phyloP scores from a whole-genome alignment of 2,888 invertebrate species.

The Tiliacea citrago region DNA sequence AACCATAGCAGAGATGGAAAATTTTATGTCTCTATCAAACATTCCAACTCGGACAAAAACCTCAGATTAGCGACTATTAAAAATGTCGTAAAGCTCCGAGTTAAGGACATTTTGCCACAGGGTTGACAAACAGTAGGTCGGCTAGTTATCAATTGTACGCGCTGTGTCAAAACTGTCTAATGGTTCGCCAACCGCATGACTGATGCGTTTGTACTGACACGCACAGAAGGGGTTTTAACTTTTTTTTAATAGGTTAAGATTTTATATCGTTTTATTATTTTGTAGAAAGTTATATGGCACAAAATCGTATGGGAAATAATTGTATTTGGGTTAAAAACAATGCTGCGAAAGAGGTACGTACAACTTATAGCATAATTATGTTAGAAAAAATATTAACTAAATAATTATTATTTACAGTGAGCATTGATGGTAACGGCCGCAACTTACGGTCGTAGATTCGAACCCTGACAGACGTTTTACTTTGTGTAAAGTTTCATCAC shows the following conservation, averaged over 20 bases:
- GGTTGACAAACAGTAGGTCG: slow-evolving; percentile 41
- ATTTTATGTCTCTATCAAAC: background rate
- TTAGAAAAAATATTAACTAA: too few relatives aligned
- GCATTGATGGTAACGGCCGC: too few relatives aligned
- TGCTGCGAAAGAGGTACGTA: accelerated
- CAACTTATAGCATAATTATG: background rate
- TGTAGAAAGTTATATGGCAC: background rate
- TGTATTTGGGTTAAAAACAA: background rate
- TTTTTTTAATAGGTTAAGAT: background rate
- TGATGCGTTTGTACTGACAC: slow-evolving; percentile 36
- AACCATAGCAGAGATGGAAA: background rate
- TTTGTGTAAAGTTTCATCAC: too few relatives aligned
- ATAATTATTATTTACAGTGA: too few relatives aligned
- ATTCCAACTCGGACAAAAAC: slow-evolving; percentile 22
- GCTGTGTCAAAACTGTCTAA: slow-evolving; percentile 59
- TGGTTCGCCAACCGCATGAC: slow-evolving; percentile 46
- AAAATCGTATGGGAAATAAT: background rate
- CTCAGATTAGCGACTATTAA: slow-evolving; percentile 37
- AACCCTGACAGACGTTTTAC: too few relatives aligned
- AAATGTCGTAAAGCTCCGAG: slow-evolving; percentile 27
- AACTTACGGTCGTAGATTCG: too few relatives aligned
- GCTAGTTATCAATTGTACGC: slow-evolving; percentile 46
- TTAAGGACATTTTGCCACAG: slow-evolving; percentile 29
- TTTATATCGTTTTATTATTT: background rate
- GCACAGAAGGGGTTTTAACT: slow-evolving; percentile 14